Percentiles rank a stretch among this genome's conserved stretches.
Conservation (phyloP, 1,140 invertebrate genomes). For the Melanaphis sacchari region DNA sequence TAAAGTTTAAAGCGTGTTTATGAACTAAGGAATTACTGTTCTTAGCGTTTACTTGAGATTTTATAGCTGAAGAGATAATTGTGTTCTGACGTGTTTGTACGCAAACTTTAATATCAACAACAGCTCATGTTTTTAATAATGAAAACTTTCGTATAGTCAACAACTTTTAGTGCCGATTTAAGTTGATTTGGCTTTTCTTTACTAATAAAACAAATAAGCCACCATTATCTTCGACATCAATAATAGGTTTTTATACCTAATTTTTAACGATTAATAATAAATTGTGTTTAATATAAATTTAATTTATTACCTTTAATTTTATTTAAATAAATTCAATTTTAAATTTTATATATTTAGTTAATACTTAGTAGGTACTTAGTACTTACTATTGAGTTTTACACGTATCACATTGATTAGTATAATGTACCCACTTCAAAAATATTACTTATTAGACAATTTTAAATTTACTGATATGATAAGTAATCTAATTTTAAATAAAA, state of each 20-base stretch:
- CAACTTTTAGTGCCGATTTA: constrained; percentile 32
- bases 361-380: not conserved
- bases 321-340: not conserved
- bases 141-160: constrained; percentile 38
- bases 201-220: not conserved
- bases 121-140: constrained; percentile 24
- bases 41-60: constrained; percentile 5
- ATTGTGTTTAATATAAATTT: not conserved
- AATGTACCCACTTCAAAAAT: not conserved
- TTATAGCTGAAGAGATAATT: constrained; percentile 42
- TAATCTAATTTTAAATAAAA: not conserved
- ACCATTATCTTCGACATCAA: not conserved
- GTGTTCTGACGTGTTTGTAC: constrained; percentile 38
- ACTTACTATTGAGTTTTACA: not conserved
- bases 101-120: constrained; percentile 33
- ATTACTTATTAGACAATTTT: not conserved
- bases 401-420: not conserved
- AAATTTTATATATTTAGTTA: not conserved
- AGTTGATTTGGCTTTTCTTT: constrained; percentile 24
- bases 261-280: not conserved
- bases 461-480: not conserved
- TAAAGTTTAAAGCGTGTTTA: constrained; percentile 45
- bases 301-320: not conserved
- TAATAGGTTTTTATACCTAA: not conserved
- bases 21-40: constrained; percentile 30